These are phyloP conservation scores for Trichomalopsis sarcophagae DNA, from an alignment of 1,140 invertebrate genomes.

Conservation along the genomic window DNA sequence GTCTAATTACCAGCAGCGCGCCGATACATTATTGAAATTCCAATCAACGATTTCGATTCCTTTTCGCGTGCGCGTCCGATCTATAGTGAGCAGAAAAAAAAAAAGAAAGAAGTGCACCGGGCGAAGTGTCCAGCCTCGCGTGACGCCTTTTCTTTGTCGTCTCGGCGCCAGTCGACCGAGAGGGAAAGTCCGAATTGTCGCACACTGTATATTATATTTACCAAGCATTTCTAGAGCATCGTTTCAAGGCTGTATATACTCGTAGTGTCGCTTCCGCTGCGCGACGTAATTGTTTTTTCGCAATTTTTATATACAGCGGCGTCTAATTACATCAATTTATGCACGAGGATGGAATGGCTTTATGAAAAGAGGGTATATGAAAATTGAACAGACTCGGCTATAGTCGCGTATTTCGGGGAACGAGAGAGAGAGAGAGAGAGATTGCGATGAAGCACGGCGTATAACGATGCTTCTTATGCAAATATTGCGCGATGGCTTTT, in stretches of 20 bases:
- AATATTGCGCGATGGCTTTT: too few relatives aligned
- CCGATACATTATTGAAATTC: conserved; percentile 26
- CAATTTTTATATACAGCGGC: neutral
- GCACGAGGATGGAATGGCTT: neutral
- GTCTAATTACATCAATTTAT: neutral
- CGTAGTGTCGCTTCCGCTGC: too few relatives aligned
- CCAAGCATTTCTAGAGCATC: neutral
- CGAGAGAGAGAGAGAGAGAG: neutral
- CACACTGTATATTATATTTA: neutral
- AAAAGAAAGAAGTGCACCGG: conserved; percentile 32
- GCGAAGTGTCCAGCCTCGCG: conserved; percentile 20
- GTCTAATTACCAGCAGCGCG: neutral
- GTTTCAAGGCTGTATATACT: neutral
- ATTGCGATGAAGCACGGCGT: neutral
- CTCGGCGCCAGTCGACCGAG: conserved; percentile 16
- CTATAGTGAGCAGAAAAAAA: neutral
- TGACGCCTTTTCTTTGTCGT: conserved; percentile 33
- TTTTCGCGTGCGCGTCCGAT: neutral
- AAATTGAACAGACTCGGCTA: neutral
- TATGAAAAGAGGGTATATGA: neutral
- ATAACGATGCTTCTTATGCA: too few relatives aligned
- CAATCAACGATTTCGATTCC: conserved; percentile 39
- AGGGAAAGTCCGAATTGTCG: conserved; percentile 34
- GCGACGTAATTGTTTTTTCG: neutral
- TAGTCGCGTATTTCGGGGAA: neutral